Evolutionary conservation across 2,888 invertebrate species (phyloP), one percentile per base, ranked within the genome.

Genomic region (Pseudanteris insignis): DNA sequence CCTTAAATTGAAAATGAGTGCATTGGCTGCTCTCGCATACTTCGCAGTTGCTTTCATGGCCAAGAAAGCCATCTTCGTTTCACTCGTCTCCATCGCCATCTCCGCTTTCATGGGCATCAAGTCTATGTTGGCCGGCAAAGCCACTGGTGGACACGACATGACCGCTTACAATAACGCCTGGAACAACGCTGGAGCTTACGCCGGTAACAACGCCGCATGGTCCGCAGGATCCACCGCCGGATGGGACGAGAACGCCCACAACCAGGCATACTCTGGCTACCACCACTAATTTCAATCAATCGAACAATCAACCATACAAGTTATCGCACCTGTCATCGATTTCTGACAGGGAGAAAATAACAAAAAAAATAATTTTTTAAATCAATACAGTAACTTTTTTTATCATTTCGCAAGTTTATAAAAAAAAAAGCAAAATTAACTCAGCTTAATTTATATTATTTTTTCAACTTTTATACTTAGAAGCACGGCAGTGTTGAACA

Each of bases 11-110:
- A 87, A 87, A 74, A 73, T 86, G 62, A 84, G 83, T 32, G 79
- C 82, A 1, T 76, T 87, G 50, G 81, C 82, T 26, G 81, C 84
- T 32, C 78, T 86, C 40, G 81, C 84, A 13, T 84, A 85, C 77
- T 81, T 87, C 72, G 84, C 82, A 37, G 82, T 86, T 63, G 83
- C 84, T 33, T 76, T 87, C 61, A 75, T 87, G 68, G 87, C 87
- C 67, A 87, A 87, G 81, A 87, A 87, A 73, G 87, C 87, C 41
- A 79, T 87, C 66, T 71, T 86, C 63, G 83, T 84, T 1, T 85
- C 86, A 4, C 73, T 86, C 48, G 79, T 86, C 62, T 86, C 87
- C 2, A 81, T 87, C 67, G 82, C 84, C 68, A 79, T 87, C 68
- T 85, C 86, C 12, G 81, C 83, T 43, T 84, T 85, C 77, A 70